Evolutionary conservation across 2,113 vertebrate species (phyloP).

Genomic region (Piprites chloris): DNA sequence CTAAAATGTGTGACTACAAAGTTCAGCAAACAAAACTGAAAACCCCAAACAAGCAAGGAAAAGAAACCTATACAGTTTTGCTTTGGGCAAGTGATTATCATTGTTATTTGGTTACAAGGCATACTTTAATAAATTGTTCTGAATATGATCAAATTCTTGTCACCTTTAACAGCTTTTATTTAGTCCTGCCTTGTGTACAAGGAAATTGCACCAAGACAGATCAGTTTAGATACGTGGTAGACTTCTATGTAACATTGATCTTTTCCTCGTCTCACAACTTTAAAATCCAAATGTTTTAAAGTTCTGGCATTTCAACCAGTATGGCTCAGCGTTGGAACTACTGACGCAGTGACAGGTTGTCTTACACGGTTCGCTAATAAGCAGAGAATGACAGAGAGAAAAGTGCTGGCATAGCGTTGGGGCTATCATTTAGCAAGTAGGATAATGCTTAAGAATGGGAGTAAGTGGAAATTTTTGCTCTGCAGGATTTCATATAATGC

Average conservation of each 20-base stretch:
- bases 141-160: background rate
- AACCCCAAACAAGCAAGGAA: background rate
- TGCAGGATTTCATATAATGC: background rate
- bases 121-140: background rate
- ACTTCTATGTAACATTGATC: background rate
- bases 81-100: background rate
- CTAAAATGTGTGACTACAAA: background rate
- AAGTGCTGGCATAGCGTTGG: background rate
- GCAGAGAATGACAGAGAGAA: background rate
- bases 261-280: background rate
- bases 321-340: background rate
- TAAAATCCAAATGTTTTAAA: background rate
- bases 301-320: background rate
- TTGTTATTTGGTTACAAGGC: background rate
- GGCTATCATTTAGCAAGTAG: background rate
- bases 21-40: background rate
- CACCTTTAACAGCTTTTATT: background rate
- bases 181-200: background rate
- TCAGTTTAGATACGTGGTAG: background rate
- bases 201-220: background rate
- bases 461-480: background rate
- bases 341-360: background rate
- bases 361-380: background rate
- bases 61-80: background rate
- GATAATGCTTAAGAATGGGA: background rate